These are phyloP conservation scores for Invenusta paracnida DNA, from an alignment of 2,888 invertebrate species.

Conservation along the genomic window DNA sequence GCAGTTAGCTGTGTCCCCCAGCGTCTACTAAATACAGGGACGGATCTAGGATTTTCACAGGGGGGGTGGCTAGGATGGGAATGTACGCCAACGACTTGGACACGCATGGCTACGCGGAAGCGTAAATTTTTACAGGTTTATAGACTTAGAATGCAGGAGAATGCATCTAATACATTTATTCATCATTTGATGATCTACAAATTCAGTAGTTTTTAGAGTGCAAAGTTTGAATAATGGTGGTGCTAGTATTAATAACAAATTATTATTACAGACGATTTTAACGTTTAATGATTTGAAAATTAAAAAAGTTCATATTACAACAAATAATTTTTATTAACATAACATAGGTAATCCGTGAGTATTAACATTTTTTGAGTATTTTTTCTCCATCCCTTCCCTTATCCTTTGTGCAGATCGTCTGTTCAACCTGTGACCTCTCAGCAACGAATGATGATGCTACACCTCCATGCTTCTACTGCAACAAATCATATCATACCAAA, in stretches of 20 bases:
- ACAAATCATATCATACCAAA: neutral
- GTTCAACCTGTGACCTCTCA: neutral
- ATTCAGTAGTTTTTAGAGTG: neutral
- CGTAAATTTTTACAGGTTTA: neutral
- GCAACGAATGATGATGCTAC: neutral
- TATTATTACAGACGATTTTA: no score
- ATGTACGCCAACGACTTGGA: neutral
- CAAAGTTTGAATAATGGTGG: neutral
- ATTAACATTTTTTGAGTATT: no score
- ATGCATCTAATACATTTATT: neutral
- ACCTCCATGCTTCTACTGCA: neutral
- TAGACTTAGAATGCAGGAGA: neutral
- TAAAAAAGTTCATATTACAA: no score
- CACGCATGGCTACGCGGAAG: neutral
- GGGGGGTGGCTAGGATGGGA: neutral
- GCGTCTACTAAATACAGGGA: neutral
- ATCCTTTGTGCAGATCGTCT: neutral
- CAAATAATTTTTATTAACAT: no score
- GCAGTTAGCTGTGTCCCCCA: no score
- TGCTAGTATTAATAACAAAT: no score
- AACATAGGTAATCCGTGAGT: no score
- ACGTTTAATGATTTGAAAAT: no score
- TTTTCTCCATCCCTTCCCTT: neutral
- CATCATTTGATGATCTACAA: neutral
- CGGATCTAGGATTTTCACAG: neutral